Evolutionary conservation across 2,113 vertebrate species (phyloP).

Genomic region (Jaculus jaculus): DNA sequence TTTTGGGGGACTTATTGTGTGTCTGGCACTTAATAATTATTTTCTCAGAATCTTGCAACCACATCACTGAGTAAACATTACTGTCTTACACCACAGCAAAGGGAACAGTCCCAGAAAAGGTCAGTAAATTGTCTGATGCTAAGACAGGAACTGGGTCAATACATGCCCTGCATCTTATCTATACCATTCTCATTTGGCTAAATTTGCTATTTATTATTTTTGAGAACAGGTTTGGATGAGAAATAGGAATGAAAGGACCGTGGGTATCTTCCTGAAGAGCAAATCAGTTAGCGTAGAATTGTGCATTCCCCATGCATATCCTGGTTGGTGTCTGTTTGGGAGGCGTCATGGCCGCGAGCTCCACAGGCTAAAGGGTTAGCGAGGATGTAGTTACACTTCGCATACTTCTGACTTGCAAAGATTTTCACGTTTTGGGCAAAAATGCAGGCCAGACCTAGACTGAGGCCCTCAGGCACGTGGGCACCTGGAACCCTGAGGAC

Average conservation of each 20-base stretch:
- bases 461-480: background rate
- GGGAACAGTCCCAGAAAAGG: background rate
- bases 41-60: background rate
- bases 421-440: background rate
- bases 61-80: background rate
- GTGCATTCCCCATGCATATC: background rate
- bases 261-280: background rate
- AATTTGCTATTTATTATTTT: background rate
- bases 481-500: rapidly evolving
- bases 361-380: background rate
- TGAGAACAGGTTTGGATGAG: slow-evolving; percentile 20
- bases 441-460: background rate
- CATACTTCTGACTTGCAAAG: background rate
- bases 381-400: background rate
- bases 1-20: background rate
- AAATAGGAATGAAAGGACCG: background rate
- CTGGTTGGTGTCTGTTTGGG: background rate
- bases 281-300: background rate
- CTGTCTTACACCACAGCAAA: background rate
- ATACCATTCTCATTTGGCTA: background rate
- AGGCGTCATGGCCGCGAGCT: background rate
- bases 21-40: background rate
- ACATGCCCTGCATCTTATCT: background rate
- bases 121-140: background rate
- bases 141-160: background rate